A percentile compares a stretch with the other conserved stretches of the same genome.
These are phyloP conservation scores for Adrianichthys oophorus DNA, from an alignment of 2,797 vertebrate species.

Conservation along the genomic window DNA sequence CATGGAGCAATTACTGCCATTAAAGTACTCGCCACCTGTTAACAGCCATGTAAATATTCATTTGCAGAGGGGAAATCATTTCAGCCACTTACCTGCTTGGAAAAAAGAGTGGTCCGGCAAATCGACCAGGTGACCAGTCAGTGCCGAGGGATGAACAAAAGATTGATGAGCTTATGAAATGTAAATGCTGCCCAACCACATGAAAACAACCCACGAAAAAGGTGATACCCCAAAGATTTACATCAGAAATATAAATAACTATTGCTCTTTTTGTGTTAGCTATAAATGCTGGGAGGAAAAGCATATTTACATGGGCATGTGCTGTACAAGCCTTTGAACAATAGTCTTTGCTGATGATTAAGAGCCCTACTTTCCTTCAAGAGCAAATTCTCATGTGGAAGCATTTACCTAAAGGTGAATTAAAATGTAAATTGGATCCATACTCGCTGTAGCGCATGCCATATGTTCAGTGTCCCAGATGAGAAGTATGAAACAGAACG, in stretches of 20 bases:
- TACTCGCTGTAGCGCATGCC: constrained; percentile 42
- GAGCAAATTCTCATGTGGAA: constrained; percentile 59
- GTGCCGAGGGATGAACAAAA: constrained; percentile 45
- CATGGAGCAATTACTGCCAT: constrained; percentile 66
- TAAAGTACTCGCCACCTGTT: constrained; percentile 77
- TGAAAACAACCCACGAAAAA: constrained; percentile 43
- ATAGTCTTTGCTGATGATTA: constrained; percentile 23
- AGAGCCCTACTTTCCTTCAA: constrained; percentile 17
- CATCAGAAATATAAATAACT: constrained; percentile 40
- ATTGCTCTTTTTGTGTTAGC: constrained; percentile 7
- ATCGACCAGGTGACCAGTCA: constrained; percentile 62
- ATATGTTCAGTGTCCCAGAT: constrained; percentile 18
- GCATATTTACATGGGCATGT: constrained; percentile 1
- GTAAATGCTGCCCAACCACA: constrained; percentile 58
- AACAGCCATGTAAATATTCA: constrained; percentile 79
- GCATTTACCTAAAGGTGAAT: constrained; percentile 57
- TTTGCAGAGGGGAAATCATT: constrained; percentile 52
- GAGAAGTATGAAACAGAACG: neutral
- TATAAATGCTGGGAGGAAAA: constrained; percentile 37
- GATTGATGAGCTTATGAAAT: constrained; percentile 69
- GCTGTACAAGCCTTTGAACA: constrained; percentile 5
- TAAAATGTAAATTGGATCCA: constrained; percentile 71
- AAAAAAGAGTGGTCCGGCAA: constrained; percentile 59
- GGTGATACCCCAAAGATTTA: constrained; percentile 45
- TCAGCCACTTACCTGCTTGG: constrained; percentile 56